A percentile compares a stretch with the other conserved stretches of the same genome.
phyloP scores from a whole-genome alignment of 2,888 invertebrate genomes.

The Apotomis betuletana region DNA sequence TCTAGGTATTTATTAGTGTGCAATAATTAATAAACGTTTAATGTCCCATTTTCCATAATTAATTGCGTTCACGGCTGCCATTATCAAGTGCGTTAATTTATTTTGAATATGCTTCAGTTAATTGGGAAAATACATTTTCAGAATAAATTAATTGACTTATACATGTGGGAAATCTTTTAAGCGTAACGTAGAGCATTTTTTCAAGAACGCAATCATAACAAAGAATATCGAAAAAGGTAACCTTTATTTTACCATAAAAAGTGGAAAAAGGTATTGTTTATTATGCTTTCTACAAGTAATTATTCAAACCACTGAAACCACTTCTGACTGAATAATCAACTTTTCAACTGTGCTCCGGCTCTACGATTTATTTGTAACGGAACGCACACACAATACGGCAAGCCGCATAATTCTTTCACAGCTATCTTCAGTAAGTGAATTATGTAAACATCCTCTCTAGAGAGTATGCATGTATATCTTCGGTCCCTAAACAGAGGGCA shows the following conservation, averaged over 20 bases:
- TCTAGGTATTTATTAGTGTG: too few species aligned
- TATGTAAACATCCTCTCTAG: slow-evolving; percentile 14
- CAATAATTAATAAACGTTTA: too few species aligned
- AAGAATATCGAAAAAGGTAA: too few species aligned
- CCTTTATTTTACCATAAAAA: too few species aligned
- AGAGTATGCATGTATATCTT: slow-evolving; percentile 4
- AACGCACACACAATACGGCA: background rate
- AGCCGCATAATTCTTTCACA: background rate
- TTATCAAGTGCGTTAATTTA: slow-evolving; percentile 2
- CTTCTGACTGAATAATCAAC: background rate
- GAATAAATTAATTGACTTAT: background rate
- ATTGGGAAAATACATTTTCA: background rate
- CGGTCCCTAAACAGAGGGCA: slow-evolving; percentile 37
- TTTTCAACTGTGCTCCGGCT: background rate
- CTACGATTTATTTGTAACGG: background rate
- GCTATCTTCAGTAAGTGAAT: background rate
- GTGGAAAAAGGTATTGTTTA: too few species aligned
- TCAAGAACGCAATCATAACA: too few species aligned
- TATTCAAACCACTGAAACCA: too few species aligned
- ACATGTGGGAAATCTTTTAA: background rate
- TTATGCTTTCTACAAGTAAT: too few species aligned
- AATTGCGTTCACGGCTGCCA: slow-evolving; percentile 5
- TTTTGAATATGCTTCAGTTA: background rate
- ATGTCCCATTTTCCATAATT: too few species aligned
- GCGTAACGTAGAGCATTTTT: too few species aligned